Evolutionary conservation across 2,797 vertebrate species (phyloP), one percentile per base, ranked within the genome.

Genomic region (Lutjanus campechanus): DNA sequence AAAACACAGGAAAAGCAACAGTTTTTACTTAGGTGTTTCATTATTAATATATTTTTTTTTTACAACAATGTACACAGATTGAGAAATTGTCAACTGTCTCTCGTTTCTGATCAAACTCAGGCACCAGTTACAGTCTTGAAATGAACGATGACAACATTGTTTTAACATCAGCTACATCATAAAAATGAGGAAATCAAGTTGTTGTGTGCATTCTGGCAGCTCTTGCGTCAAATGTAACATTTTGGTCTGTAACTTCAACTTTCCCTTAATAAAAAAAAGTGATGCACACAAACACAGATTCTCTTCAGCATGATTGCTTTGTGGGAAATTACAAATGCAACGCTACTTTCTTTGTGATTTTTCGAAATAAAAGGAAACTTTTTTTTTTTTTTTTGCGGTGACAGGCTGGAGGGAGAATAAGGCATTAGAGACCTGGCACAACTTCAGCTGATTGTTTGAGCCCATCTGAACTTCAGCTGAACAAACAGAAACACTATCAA

Each of bases 1-100:
- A 0, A 86, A 74, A 50, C 13, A 60, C 6, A 67, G 20, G 47
- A 20, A 47, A 0, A 44, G 9, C 11, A 5, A 49, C 0, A 1
- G 43, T 40, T 36, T 84, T 83, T 36, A 25, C 76, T 74, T 60
- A 67, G 11, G 69, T 51, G 44, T 87, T 44, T 89, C 84, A 83
- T 91, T 77, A 69, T 81, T 67, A 76, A 78, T 79, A 50, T 64
- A 78, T 54, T 41, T 69, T 65, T 60, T 36, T 68, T 86, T 78
- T 71, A 84, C 80, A 85, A 73, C 69, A 84, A 87, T 67, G 64
- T 82, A 90, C 84, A 90, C 72, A 85, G 71, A 72, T 54, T 68
- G 55, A 77, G 66, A 86, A 84, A 80, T 19, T 63, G 66, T 82
- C 70, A 60, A 67, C 76, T 4, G 79, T 68, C 70, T 81, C 13